Evolutionary conservation across 2,113 vertebrate genomes (phyloP).

Genomic region (Conger conger): DNA sequence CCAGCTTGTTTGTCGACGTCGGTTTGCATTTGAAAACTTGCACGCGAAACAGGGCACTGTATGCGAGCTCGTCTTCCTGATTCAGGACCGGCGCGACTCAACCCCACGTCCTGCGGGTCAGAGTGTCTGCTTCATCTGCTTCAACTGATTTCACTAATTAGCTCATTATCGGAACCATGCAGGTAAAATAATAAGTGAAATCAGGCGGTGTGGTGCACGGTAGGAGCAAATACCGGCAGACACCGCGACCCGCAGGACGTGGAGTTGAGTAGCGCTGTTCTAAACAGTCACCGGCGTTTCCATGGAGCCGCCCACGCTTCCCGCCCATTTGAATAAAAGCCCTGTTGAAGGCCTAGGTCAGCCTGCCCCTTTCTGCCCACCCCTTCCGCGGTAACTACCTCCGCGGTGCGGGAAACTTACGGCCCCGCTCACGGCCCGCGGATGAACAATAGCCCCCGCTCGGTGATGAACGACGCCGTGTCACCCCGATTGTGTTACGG

Average conservation of each 20-base stretch:
- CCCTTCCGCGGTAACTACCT: slow-evolving; percentile 46
- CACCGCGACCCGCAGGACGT: too few relatives aligned
- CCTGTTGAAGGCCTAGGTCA: slow-evolving; percentile 56
- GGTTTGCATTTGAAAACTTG: background rate
- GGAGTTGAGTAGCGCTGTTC: too few relatives aligned
- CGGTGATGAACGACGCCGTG: slow-evolving; percentile 68
- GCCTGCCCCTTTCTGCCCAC: slow-evolving; percentile 31
- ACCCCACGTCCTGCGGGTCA: too few relatives aligned
- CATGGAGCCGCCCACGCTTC: slow-evolving; percentile 18
- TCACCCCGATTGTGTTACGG: slow-evolving; percentile 53
- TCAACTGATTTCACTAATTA: too few relatives aligned
- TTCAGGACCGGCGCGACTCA: too few relatives aligned
- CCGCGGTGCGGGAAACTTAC: slow-evolving; percentile 53
- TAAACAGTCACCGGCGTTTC: too few relatives aligned
- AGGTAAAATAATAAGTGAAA: too few relatives aligned
- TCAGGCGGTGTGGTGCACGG: too few relatives aligned
- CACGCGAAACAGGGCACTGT: background rate
- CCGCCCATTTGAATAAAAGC: slow-evolving; percentile 59
- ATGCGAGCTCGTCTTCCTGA: too few relatives aligned
- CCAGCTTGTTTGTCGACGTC: background rate
- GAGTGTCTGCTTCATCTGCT: too few relatives aligned
- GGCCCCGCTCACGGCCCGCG: slow-evolving; percentile 42
- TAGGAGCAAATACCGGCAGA: too few relatives aligned
- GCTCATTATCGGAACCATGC: too few relatives aligned
- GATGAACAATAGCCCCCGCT: slow-evolving; percentile 42